Conservation (phyloP, 2,888 invertebrate species). For the Entomobrya proxima region DNA sequence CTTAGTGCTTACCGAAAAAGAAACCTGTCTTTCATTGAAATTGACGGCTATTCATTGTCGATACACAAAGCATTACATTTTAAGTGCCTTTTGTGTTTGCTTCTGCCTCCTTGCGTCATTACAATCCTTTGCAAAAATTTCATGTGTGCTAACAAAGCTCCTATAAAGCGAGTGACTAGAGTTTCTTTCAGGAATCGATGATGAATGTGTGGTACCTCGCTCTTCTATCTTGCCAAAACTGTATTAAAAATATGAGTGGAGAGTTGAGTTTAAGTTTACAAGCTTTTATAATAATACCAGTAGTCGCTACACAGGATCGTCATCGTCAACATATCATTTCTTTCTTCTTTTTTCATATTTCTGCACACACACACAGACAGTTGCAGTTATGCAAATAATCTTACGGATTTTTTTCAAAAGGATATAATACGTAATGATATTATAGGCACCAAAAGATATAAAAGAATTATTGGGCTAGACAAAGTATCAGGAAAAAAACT, state of each 20-base stretch:
- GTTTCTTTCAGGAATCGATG: too few relatives aligned
- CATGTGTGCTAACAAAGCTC: too few relatives aligned
- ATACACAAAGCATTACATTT: conserved; percentile 12
- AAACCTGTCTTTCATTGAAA: conserved; percentile 62
- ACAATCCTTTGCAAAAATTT: background rate
- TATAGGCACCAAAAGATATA: too few relatives aligned
- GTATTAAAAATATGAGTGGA: background rate
- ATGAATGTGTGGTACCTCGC: too few relatives aligned
- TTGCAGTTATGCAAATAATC: conserved; percentile 56
- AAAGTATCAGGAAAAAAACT: background rate
- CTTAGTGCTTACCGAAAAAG: conserved; percentile 42
- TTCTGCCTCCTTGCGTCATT: background rate
- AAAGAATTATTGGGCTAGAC: background rate
- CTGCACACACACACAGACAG: background rate
- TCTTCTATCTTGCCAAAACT: too few relatives aligned
- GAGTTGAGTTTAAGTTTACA: too few relatives aligned
- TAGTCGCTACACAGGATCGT: conserved; percentile 24
- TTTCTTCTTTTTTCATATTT: too few relatives aligned
- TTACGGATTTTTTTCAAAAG: conserved; percentile 48
- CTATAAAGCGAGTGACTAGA: too few relatives aligned
- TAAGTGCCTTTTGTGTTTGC: background rate
- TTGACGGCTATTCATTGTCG: conserved; percentile 19
- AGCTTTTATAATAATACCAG: too few relatives aligned
- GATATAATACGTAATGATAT: conserved; percentile 5
- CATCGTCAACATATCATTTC: conserved; percentile 21